Evolutionary conservation across 2,888 invertebrate genomes (phyloP).

Genomic region (Byasa hedistus): DNA sequence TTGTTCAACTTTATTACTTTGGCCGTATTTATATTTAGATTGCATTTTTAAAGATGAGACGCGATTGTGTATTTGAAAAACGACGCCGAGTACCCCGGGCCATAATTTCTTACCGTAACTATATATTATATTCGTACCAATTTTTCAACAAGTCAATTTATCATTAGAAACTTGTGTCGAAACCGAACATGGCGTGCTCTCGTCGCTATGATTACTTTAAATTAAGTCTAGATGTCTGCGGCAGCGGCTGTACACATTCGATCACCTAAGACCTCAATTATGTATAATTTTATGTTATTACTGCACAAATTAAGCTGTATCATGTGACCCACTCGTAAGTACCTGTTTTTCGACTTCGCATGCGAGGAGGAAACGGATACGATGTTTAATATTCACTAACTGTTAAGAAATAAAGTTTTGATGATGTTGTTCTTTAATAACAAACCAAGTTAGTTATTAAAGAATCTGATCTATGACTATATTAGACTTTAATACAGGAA

Average conservation of each 20-base stretch:
- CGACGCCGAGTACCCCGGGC: slow-evolving; percentile 1
- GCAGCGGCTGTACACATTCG: slow-evolving; percentile 12
- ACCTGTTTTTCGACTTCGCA: slow-evolving; percentile 16
- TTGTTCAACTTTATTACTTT: too few relatives aligned
- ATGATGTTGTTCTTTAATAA: too few relatives aligned
- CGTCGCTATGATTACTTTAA: slow-evolving; percentile 18
- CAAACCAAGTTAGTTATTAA: too few relatives aligned
- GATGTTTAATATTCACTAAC: background rate
- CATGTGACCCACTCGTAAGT: slow-evolving; percentile 16
- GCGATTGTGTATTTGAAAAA: background rate
- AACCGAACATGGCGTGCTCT: slow-evolving; percentile 5
- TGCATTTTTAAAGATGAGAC: background rate
- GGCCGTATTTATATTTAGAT: too few relatives aligned
- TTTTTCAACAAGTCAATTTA: slow-evolving; percentile 4
- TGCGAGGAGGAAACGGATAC: slow-evolving; percentile 11
- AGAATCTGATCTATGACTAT: too few relatives aligned
- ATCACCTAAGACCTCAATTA: slow-evolving; percentile 26
- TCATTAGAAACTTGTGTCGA: slow-evolving; percentile 8
- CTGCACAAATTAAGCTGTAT: slow-evolving; percentile 17
- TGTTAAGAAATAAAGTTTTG: too few relatives aligned
- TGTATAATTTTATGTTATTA: slow-evolving; percentile 26
- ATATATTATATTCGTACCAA: slow-evolving; percentile 9
- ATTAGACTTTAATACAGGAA: too few relatives aligned
- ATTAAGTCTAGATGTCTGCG: slow-evolving; percentile 22
- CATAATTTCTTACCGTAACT: slow-evolving; percentile 1